Conservation (phyloP, 2,113 vertebrate genomes). For the Dinomys branickii region DNA sequence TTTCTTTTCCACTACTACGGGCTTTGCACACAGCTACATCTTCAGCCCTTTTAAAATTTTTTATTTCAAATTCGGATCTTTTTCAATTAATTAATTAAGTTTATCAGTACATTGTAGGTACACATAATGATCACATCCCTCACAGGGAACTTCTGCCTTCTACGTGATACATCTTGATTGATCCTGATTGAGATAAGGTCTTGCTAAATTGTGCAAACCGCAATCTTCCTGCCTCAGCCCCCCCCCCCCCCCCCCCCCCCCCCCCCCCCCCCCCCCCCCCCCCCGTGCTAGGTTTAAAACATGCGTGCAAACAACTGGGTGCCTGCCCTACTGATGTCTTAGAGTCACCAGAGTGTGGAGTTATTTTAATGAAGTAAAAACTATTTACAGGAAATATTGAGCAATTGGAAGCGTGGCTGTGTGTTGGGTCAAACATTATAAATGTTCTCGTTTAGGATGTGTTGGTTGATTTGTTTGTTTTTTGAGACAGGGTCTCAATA, state of each 20-base stretch:
- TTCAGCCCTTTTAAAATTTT: background rate
- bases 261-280: too few species aligned
- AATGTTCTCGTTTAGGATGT: background rate
- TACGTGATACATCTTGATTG: background rate
- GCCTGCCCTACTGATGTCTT: background rate
- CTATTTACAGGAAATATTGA: background rate
- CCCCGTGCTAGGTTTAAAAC: background rate
- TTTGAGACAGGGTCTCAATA: background rate
- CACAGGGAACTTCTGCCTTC: background rate
- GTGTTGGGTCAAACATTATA: too few species aligned
- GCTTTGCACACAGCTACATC: background rate
- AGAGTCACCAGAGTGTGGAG: background rate
- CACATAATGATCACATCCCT: background rate
- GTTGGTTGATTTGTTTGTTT: background rate
- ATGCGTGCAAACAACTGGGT: rapidly evolving
- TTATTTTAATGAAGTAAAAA: background rate
- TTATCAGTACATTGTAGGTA: background rate
- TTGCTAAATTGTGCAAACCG: background rate
- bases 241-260: too few species aligned
- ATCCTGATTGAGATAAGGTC: background rate
- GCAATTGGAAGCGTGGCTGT: background rate
- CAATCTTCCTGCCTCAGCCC: background rate
- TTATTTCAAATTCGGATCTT: background rate
- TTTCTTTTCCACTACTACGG: background rate
- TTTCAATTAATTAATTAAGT: background rate